phyloP scores from a whole-genome alignment of 1,140 invertebrate species.

The Argopecten irradians region DNA sequence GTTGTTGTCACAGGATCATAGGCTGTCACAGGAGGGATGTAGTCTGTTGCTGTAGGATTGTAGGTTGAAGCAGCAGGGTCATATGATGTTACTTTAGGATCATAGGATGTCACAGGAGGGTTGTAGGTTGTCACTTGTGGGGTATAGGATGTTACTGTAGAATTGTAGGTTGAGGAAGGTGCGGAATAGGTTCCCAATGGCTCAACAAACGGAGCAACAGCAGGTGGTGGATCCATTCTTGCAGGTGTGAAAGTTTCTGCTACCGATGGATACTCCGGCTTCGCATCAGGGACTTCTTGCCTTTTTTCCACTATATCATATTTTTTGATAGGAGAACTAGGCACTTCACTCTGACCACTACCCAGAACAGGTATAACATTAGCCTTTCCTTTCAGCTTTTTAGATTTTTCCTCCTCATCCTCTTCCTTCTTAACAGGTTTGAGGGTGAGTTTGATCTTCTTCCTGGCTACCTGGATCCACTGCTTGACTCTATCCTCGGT shows the following conservation, averaged over 20 bases:
- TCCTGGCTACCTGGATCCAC: constrained; percentile 41
- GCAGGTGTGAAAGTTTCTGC: background rate
- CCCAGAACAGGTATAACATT: background rate
- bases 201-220: background rate
- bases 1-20: background rate
- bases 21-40: background rate
- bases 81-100: background rate
- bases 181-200: background rate
- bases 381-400: background rate
- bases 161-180: background rate
- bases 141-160: background rate
- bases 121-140: background rate
- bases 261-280: background rate
- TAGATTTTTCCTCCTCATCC: constrained; percentile 18
- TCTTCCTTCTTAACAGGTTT: constrained; percentile 20
- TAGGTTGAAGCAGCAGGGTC: background rate
- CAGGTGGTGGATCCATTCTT: background rate
- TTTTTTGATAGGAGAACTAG: background rate
- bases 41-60: background rate
- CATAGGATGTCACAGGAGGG: background rate
- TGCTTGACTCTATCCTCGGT: constrained; percentile 38
- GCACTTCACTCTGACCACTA: background rate
- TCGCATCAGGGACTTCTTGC: background rate
- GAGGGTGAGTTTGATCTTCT: constrained; percentile 38
- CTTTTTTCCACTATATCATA: background rate